Evolutionary conservation across 2,797 vertebrate species (phyloP).

Genomic region (Enteromius radiatus): DNA sequence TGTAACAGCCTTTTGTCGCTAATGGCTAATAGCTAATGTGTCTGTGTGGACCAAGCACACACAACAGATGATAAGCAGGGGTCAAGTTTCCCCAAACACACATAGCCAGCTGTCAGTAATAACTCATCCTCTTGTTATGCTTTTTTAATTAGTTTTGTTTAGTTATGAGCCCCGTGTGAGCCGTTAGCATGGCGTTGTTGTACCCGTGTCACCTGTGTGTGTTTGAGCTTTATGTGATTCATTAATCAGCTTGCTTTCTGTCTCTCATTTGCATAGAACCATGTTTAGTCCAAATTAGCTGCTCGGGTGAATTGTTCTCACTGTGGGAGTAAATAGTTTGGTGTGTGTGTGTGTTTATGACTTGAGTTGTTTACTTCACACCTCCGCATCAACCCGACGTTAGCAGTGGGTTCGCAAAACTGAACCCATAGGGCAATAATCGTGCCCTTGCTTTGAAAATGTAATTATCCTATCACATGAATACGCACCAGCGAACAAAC

Average conservation of each 20-base stretch:
- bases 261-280: conserved; percentile 80
- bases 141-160: conserved; percentile 81
- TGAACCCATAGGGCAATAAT: conserved; percentile 52
- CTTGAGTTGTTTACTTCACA: conserved; percentile 47
- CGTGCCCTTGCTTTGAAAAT: conserved; percentile 45
- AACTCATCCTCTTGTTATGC: conserved; percentile 77
- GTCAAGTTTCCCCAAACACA: conserved; percentile 36
- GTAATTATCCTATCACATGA: conserved; percentile 56
- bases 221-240: conserved; percentile 55
- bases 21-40: conserved; percentile 56
- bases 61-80: conserved; percentile 39
- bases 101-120: conserved; percentile 73
- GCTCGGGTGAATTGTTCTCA: conserved; percentile 76
- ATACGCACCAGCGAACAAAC: conserved; percentile 54
- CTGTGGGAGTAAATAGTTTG: conserved; percentile 74
- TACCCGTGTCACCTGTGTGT: conserved; percentile 29
- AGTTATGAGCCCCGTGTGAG: conserved; percentile 77
- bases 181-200: conserved; percentile 63
- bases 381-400: conserved; percentile 37
- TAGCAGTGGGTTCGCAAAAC: conserved; percentile 45
- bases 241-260: conserved; percentile 80
- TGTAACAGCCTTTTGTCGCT: conserved; percentile 47
- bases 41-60: conserved; percentile 23
- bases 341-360: conserved; percentile 24
- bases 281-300: conserved; percentile 74